Evolutionary conservation across 2,888 invertebrate genomes (phyloP), one percentile per base, ranked within the genome.

Genomic region (Chouioia cunea): DNA sequence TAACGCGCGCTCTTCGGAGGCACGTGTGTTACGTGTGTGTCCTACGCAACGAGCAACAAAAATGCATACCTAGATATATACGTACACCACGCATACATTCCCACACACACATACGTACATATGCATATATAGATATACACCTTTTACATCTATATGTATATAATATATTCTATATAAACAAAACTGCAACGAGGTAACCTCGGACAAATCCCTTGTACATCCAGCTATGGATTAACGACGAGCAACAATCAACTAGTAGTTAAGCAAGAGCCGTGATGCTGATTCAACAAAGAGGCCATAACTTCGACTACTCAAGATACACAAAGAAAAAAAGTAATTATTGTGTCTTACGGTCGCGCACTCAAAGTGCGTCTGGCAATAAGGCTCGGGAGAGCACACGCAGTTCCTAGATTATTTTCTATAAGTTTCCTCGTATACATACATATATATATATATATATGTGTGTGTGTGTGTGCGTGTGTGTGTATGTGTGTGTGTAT

Each of bases 321-420:
- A 6, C 27, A 27, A 3, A 27, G 27, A 27, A 75, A 74, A 73
- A 76, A 74, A 74, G 73, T 77, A 78, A 76, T 74, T 74, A 75
- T 70, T 74, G 79, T 79, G 79, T 79, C 80, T 77, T 79, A 78
- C 72, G 76, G 74, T 77, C 54, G 72, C 68, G 70, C 65, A 71
- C 27, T 4, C 27, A 6, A 27, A 6, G 27, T 6, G 62, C 76
- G 75, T 66, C 75, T 73, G 76, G 78, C 78, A 78, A 79, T 78
- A 79, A 79, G 73, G 18, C 50, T 43, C 14, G 36, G 27, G 4
- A 27, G 27, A 27, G 27, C 27, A 27, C 27, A 27, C 27, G 27
- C 27, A 27, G 27, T 27, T 27, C 27, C 27, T 27, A 27, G 27
- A 3, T 27, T 27, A 27, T 27, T 27, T 27, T 27, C 27, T 27